Percentiles rank a stretch among this genome's conserved stretches.
Conservation (phyloP, 35 echinoderm and acorn worm genomes). For the Diadema setosum region DNA sequence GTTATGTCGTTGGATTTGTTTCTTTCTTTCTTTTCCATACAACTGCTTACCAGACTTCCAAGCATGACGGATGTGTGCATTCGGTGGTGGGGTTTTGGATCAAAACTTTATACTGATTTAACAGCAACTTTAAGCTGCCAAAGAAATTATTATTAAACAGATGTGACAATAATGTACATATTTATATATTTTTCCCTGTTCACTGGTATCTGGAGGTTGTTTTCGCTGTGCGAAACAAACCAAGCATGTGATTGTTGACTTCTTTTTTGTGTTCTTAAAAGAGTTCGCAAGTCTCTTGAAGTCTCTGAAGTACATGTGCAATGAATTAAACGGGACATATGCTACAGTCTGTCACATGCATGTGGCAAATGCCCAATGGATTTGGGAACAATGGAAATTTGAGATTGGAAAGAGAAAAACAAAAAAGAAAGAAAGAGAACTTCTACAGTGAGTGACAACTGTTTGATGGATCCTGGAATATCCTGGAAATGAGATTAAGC, state of each 20-base stretch:
- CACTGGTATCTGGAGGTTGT: background rate
- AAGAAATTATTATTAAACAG: background rate
- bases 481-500: too few species aligned
- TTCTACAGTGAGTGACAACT: too few species aligned
- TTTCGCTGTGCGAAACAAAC: slow-evolving; percentile 20
- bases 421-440: too few species aligned
- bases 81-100: slow-evolving; percentile 33
- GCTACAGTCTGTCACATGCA: too few species aligned
- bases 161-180: slow-evolving; percentile 14
- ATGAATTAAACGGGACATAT: background rate
- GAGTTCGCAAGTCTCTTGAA: background rate
- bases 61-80: slow-evolving; percentile 16
- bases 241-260: background rate
- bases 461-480: too few species aligned
- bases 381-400: too few species aligned
- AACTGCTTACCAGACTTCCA: slow-evolving; percentile 18
- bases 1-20: background rate
- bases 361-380: too few species aligned
- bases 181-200: slow-evolving; percentile 24
- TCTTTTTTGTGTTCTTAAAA: background rate
- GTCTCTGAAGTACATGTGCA: background rate
- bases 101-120: slow-evolving; percentile 22
- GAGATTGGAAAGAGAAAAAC: too few species aligned
- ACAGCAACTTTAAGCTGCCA: slow-evolving; percentile 24
- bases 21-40: background rate